A percentile compares a stretch with the other conserved stretches of the same genome.
Evolutionary conservation across 2,888 invertebrate genomes (phyloP).

Genomic region (Heliconius sara): DNA sequence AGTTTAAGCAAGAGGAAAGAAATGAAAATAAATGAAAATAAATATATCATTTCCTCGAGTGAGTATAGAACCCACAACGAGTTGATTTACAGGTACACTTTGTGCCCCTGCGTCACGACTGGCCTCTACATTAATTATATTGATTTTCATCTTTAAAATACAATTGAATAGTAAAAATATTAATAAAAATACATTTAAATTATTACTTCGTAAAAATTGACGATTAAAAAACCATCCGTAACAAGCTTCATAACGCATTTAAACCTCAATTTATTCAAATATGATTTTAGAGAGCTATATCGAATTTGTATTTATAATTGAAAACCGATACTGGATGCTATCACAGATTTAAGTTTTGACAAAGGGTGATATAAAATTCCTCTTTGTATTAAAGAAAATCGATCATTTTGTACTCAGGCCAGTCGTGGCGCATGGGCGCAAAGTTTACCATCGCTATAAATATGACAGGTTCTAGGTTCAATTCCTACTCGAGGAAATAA

Average conservation of each 20-base stretch:
- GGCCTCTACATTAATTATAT: too few species aligned
- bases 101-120: too few species aligned
- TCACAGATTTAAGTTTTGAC: slow-evolving; percentile 9
- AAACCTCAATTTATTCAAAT: slow-evolving; percentile 21
- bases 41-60: too few species aligned
- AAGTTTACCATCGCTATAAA: too few species aligned
- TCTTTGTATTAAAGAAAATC: background rate
- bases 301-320: slow-evolving; percentile 27
- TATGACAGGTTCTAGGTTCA: too few species aligned
- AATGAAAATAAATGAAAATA: too few species aligned
- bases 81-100: too few species aligned
- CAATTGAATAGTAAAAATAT: background rate
- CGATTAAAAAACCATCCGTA: background rate
- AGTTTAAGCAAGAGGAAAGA: too few species aligned
- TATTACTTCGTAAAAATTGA: background rate
- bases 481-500: too few species aligned
- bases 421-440: background rate
- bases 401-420: background rate
- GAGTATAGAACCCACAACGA: too few species aligned
- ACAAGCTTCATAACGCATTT: background rate
- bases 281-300: slow-evolving; percentile 18
- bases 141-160: too few species aligned
- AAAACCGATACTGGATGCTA: slow-evolving; percentile 20
- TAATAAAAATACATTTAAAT: background rate
- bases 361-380: background rate